phyloP scores from a whole-genome alignment of 2,113 vertebrate genomes.

The Cromileptes altivelis region DNA sequence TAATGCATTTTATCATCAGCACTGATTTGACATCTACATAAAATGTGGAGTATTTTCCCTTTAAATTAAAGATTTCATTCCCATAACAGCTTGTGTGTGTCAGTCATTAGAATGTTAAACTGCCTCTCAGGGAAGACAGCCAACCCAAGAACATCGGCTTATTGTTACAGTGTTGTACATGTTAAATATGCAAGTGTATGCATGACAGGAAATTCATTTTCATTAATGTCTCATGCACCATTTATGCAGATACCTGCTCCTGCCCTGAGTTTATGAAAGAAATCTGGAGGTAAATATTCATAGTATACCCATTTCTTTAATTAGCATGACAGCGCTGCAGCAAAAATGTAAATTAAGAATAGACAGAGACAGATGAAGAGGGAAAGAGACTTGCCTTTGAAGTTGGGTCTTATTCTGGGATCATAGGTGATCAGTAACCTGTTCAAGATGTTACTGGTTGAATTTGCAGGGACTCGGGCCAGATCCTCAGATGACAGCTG shows the following conservation, averaged over 20 bases:
- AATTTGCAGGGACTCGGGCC: slow-evolving; percentile 93
- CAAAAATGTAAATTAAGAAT: slow-evolving; percentile 51
- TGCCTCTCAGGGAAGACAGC: not conserved
- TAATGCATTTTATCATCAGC: no score
- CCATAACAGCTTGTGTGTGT: not conserved
- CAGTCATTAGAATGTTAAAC: not conserved
- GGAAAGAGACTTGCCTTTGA: slow-evolving; percentile 90
- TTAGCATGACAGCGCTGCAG: slow-evolving; percentile 46
- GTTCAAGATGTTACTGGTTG: slow-evolving; percentile 98
- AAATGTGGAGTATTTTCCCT: no score
- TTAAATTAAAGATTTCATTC: not conserved
- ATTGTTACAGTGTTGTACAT: not conserved
- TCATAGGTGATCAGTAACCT: slow-evolving; percentile 95
- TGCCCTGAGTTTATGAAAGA: slow-evolving; percentile 15
- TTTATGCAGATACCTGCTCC: not conserved
- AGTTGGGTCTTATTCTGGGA: slow-evolving; percentile 97
- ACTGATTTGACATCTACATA: no score
- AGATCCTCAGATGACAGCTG: slow-evolving; percentile 96
- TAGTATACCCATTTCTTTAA: slow-evolving; percentile 30
- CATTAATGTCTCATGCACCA: not conserved
- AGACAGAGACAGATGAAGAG: slow-evolving; percentile 55
- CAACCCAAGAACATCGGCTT: not conserved
- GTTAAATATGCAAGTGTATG: not conserved
- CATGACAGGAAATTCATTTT: not conserved
- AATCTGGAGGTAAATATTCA: slow-evolving; percentile 19